phyloP scores from a whole-genome alignment of 2,888 invertebrate species.

The Agonopterix heracliana region DNA sequence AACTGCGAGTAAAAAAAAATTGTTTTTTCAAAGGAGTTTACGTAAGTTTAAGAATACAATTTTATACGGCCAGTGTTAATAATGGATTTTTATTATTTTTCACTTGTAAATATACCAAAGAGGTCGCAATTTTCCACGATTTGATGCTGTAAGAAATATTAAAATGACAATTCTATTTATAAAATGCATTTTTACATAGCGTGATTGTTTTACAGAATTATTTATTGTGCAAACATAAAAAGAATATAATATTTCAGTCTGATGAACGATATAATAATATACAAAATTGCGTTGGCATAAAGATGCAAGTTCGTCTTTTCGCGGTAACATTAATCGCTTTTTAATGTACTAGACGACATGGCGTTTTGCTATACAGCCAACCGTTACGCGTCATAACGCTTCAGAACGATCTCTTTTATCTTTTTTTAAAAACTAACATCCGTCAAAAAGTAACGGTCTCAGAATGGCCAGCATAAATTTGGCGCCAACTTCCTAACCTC shows the following conservation, averaged over 20 bases:
- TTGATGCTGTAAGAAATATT: too few species aligned
- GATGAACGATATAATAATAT: constrained; percentile 28
- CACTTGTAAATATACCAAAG: too few species aligned
- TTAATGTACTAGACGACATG: constrained; percentile 59
- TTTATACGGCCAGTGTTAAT: too few species aligned
- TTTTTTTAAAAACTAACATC: constrained; percentile 39
- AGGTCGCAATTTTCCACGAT: too few species aligned
- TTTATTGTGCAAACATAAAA: background rate
- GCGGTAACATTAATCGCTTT: constrained; percentile 50
- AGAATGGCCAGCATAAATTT: constrained; percentile 18
- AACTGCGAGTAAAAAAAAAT: background rate
- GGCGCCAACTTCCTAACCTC: constrained; percentile 33
- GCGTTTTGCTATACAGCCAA: constrained; percentile 36
- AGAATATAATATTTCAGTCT: constrained; percentile 6
- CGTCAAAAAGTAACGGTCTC: constrained; percentile 41
- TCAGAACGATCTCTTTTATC: constrained; percentile 44
- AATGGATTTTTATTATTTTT: too few species aligned
- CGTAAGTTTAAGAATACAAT: too few species aligned
- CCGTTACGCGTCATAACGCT: constrained; percentile 48
- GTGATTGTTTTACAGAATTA: background rate
- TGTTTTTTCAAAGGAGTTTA: too few species aligned
- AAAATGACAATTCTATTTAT: too few species aligned
- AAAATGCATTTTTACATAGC: background rate
- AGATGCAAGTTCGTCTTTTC: constrained; percentile 24
- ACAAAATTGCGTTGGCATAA: constrained; percentile 28